A percentile compares a stretch with the other conserved stretches of the same genome.
Evolutionary conservation across 2,888 invertebrate species (phyloP).

Genomic region (Nomada lathburiana): DNA sequence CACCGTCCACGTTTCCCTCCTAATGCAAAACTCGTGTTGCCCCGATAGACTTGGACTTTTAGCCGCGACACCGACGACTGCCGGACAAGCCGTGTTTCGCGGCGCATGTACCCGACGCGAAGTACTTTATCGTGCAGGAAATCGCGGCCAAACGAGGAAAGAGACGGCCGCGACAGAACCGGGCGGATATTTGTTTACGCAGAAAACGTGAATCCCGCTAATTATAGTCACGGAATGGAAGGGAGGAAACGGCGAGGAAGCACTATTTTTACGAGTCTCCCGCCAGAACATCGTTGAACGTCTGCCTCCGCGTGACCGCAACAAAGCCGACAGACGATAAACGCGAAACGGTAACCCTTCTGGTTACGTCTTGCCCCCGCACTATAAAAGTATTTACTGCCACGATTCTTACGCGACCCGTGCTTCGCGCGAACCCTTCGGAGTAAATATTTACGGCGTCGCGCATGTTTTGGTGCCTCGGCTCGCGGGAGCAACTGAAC

Average conservation of each 20-base stretch:
- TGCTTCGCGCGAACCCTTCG: neutral
- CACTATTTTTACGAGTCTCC: constrained; percentile 81
- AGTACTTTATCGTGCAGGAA: constrained; percentile 52
- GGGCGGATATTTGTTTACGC: constrained; percentile 79
- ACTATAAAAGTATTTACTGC: constrained; percentile 10
- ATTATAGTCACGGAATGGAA: constrained; percentile 79
- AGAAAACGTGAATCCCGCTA: constrained; percentile 80
- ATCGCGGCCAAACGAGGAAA: constrained; percentile 48
- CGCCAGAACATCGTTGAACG: constrained; percentile 77
- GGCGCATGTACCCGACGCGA: constrained; percentile 29
- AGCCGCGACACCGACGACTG: constrained; percentile 22
- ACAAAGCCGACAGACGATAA: constrained; percentile 51
- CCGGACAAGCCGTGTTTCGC: constrained; percentile 38
- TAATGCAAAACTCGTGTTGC: constrained; percentile 77
- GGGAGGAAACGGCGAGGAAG: constrained; percentile 79
- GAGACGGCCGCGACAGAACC: constrained; percentile 36
- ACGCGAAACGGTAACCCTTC: constrained; percentile 24
- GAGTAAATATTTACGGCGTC: neutral
- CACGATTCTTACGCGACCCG: neutral
- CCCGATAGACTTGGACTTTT: constrained; percentile 61
- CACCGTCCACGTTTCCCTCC: constrained; percentile 55
- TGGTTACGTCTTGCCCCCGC: neutral
- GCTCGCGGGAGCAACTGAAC: neutral
- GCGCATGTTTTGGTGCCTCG: neutral
- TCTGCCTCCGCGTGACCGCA: constrained; percentile 69